Conservation (phyloP, 2,888 invertebrate genomes). For the Cephalotes varians region DNA sequence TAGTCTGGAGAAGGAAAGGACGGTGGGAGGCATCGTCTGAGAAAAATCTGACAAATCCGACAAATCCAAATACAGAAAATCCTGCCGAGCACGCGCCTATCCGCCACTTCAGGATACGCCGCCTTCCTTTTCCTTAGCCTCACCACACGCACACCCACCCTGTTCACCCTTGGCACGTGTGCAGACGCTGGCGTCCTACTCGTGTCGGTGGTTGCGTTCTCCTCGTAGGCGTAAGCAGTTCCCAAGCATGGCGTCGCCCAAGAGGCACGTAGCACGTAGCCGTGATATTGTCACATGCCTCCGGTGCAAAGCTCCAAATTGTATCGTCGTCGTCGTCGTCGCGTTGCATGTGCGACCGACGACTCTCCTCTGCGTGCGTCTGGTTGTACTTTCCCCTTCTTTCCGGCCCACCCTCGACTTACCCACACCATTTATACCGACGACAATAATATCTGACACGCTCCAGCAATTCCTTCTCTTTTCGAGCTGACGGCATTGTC, state of each 20-base stretch:
- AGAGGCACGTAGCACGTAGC: constrained; percentile 79
- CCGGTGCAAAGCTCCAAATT: constrained; percentile 82
- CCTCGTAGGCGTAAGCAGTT: constrained; percentile 72
- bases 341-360: constrained; percentile 72
- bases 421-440: constrained; percentile 39
- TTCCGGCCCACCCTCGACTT: constrained; percentile 12
- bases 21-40: constrained; percentile 61
- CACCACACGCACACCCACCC: constrained; percentile 53
- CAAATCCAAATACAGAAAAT: constrained; percentile 78
- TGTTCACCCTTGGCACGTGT: constrained; percentile 20
- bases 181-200: constrained; percentile 24
- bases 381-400: constrained; percentile 12
- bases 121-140: constrained; percentile 41
- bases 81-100: constrained; percentile 64
- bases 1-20: constrained; percentile 50
- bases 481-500: constrained; percentile 57
- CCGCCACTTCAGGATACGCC: constrained; percentile 32
- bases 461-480: constrained; percentile 69
- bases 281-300: constrained; percentile 82
- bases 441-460: constrained; percentile 73
- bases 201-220: constrained; percentile 57
- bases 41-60: constrained; percentile 81
- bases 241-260: constrained; percentile 62
- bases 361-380: constrained; percentile 47
- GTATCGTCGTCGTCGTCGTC: constrained; percentile 77